A percentile compares a stretch with the other conserved stretches of the same genome.
These are phyloP conservation scores for Heterotis niloticus DNA, from an alignment of 2,113 vertebrate species.

Conservation along the genomic window DNA sequence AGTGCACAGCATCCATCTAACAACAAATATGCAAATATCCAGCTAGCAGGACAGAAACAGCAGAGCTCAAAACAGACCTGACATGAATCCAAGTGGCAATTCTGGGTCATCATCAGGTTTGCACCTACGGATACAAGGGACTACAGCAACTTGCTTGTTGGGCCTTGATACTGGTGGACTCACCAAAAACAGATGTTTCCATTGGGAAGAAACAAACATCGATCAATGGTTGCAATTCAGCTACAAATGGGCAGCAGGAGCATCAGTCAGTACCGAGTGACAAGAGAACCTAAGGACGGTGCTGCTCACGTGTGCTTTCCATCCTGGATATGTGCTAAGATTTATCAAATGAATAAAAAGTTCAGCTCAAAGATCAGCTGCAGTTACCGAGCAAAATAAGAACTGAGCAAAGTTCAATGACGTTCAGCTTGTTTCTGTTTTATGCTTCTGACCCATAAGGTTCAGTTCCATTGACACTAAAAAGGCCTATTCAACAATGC, in stretches of 20 bases:
- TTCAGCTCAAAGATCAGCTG: constrained; percentile 13
- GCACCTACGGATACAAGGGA: neutral
- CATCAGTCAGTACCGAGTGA: neutral
- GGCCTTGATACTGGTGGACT: neutral
- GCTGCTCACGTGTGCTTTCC: constrained; percentile 13
- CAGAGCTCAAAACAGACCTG: constrained; percentile 13
- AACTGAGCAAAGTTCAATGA: neutral
- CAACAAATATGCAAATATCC: constrained; percentile 14
- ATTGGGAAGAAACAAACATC: neutral
- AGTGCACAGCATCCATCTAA: neutral
- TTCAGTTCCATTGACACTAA: constrained; percentile 8
- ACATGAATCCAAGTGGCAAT: constrained; percentile 10
- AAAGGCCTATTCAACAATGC: neutral
- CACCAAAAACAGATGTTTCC: neutral
- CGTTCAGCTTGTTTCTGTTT: neutral
- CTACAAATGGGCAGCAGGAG: neutral
- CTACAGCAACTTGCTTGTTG: neutral
- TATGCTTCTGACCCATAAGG: neutral
- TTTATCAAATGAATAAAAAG: constrained; percentile 14
- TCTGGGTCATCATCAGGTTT: neutral
- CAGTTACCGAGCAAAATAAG: constrained; percentile 18
- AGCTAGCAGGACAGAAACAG: constrained; percentile 12
- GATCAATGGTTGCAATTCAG: constrained; percentile 30
- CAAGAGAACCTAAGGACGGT: neutral
- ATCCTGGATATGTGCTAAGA: constrained; percentile 9